Percentiles rank a stretch among this genome's conserved stretches.
These are phyloP conservation scores for Mohoua ochrocephala DNA, from an alignment of 2,113 vertebrate species.

Conservation along the genomic window DNA sequence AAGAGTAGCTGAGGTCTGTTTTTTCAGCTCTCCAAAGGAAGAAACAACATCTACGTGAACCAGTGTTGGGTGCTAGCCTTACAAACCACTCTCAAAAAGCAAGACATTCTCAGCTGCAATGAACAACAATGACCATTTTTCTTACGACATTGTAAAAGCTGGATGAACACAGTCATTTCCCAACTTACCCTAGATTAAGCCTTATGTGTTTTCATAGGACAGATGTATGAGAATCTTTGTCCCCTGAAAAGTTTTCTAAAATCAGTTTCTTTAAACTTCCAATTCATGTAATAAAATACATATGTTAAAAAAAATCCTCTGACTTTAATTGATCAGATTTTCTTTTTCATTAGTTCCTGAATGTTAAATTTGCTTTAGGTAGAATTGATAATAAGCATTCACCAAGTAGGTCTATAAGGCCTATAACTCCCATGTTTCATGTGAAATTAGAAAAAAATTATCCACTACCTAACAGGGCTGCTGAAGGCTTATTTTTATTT, in stretches of 20 bases:
- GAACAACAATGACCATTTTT: neutral
- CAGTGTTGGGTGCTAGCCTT: neutral
- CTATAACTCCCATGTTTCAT: neutral
- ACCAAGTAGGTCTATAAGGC: neutral
- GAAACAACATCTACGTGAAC: neutral
- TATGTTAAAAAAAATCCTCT: neutral
- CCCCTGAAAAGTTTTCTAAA: neutral
- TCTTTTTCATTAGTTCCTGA: neutral
- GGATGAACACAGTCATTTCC: neutral
- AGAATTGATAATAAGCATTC: neutral
- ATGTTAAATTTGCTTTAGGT: neutral
- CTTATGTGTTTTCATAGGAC: neutral
- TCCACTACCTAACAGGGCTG: neutral
- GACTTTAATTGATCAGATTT: neutral
- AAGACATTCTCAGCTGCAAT: neutral
- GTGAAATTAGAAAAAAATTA: neutral
- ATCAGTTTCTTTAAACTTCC: neutral
- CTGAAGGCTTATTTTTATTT: neutral
- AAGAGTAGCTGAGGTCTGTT: neutral
- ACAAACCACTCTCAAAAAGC: neutral
- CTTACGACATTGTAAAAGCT: neutral
- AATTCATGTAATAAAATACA: neutral
- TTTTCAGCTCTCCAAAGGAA: neutral
- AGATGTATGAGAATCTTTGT: neutral
- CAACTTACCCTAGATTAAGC: neutral